Conservation (phyloP, 2,888 invertebrate species). For the Hydriomena furcata region DNA sequence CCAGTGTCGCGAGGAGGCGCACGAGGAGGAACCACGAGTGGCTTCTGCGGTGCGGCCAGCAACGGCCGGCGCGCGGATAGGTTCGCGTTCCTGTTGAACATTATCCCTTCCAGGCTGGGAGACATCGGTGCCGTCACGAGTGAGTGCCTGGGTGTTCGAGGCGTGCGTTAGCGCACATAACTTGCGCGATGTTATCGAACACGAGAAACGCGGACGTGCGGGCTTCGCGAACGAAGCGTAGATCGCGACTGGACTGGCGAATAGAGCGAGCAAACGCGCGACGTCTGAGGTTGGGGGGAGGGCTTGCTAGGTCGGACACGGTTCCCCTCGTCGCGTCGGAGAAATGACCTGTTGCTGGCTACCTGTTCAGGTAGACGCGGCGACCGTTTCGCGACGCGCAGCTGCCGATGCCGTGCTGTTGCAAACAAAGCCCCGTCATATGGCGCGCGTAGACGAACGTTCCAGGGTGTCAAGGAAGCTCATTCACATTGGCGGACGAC, state of each 20-base stretch:
- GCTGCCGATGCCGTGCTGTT: slow-evolving; percentile 52
- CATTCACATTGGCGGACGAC: not conserved
- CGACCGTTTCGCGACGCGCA: slow-evolving; percentile 72
- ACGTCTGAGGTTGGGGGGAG: slow-evolving; percentile 30
- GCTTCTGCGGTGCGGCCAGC: slow-evolving; percentile 78
- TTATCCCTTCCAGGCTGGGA: slow-evolving; percentile 78
- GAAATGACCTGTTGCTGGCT: slow-evolving; percentile 81
- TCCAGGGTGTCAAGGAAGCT: too few relatives aligned
- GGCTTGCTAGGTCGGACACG: slow-evolving; percentile 40
- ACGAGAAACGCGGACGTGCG: slow-evolving; percentile 40
- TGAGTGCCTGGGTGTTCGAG: slow-evolving; percentile 54
- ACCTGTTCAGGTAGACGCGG: slow-evolving; percentile 74
- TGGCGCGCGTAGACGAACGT: slow-evolving; percentile 50
- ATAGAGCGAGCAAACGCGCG: too few relatives aligned
- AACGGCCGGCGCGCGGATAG: slow-evolving; percentile 78
- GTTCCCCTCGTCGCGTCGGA: slow-evolving; percentile 60
- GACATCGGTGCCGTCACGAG: slow-evolving; percentile 79
- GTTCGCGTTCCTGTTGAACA: slow-evolving; percentile 79
- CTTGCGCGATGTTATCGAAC: slow-evolving; percentile 55
- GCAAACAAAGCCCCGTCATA: slow-evolving; percentile 68
- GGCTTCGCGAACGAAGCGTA: slow-evolving; percentile 42
- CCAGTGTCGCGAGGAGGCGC: slow-evolving; percentile 73
- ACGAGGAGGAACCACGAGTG: slow-evolving; percentile 71
- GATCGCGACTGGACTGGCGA: slow-evolving; percentile 62
- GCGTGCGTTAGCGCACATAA: slow-evolving; percentile 76